These are phyloP conservation scores for Gymnocheta viridis DNA, from an alignment of 2,888 invertebrate genomes.

Conservation along the genomic window DNA sequence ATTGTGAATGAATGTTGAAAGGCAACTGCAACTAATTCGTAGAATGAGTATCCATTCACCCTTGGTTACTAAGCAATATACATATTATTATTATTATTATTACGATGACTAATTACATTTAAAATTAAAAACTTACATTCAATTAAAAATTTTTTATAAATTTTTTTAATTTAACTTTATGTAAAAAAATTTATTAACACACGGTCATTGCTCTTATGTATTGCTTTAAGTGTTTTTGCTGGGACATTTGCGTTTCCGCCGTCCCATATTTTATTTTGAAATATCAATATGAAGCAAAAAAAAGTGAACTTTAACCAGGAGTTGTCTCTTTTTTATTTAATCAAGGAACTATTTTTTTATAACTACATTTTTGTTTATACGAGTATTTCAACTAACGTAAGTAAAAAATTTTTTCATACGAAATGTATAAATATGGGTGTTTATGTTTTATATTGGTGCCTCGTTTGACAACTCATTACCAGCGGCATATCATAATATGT, in stretches of 20 bases:
- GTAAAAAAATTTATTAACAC: background rate
- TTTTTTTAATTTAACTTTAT: conserved; percentile 9
- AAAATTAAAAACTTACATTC: conserved; percentile 33
- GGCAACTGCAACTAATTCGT: background rate
- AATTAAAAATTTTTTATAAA: conserved; percentile 27
- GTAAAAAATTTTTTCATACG: background rate
- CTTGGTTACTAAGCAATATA: conserved; percentile 23
- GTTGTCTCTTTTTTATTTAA: conserved; percentile 54
- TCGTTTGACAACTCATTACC: background rate
- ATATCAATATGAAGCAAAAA: background rate
- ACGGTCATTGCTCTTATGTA: background rate
- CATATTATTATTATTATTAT: conserved; percentile 49
- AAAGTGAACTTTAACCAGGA: conserved; percentile 52
- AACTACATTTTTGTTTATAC: background rate
- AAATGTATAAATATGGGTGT: background rate
- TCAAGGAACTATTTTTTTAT: conserved; percentile 27
- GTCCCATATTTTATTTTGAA: background rate
- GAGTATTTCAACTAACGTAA: background rate
- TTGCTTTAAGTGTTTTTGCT: background rate
- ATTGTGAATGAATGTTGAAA: background rate
- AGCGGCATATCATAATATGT: too few relatives aligned
- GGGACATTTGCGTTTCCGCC: conserved; percentile 5
- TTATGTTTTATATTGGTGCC: background rate
- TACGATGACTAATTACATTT: conserved; percentile 58
- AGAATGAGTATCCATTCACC: background rate